Base-by-base conservation (phyloP, 1,140 invertebrate genomes). In the Ips typographus region DNA sequence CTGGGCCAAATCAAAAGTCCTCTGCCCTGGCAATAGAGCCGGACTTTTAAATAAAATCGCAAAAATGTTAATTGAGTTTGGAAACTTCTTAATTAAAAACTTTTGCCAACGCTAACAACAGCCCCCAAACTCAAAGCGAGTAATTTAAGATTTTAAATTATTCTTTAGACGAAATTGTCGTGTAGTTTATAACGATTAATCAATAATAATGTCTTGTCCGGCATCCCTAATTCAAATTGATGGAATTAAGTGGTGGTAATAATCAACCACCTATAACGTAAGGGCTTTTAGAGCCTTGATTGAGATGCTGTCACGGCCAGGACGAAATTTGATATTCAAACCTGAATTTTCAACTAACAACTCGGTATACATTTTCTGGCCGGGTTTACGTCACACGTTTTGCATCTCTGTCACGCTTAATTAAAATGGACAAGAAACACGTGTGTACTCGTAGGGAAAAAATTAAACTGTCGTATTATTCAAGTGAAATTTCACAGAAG, bases 1-100 rank as follows among this genome's bases (percentile, higher is more conserved):
- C 22, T 22, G 22, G 22, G 22, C 22, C 22, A 22, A 22, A 22
- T 22, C 22, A 22, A 22, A 22, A 22, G 22, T 22, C 22, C 22
- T 22, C 22, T 22, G 22, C 22, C 22, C 22, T 22, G 22, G 22
- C 22, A 22, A 22, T 22, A 22, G 22, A 22, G 22, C 22, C 22
- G 22, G 22, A 22, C 56, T 5, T 58, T 58, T 58, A 41, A 40
- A 58, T 58, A 58, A 58, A 40, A 49, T 49, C 44, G 44, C 44
- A 49, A 49, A 49, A 49, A 49, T 49, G 44, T 49, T 49, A 49
- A 49, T 49, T 49, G 22, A 49, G 44, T 49, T 49, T 49, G 44
- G 44, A 49, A 49, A 22, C 6, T 49, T 49, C 44, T 49, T 49
- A 49, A 49, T 49, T 49, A 49, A 49, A 49, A 49, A 49, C 1